Evolutionary conservation across 2,797 vertebrate species (phyloP), one percentile per base, ranked within the genome.

Genomic region (Tragopan temminckii): DNA sequence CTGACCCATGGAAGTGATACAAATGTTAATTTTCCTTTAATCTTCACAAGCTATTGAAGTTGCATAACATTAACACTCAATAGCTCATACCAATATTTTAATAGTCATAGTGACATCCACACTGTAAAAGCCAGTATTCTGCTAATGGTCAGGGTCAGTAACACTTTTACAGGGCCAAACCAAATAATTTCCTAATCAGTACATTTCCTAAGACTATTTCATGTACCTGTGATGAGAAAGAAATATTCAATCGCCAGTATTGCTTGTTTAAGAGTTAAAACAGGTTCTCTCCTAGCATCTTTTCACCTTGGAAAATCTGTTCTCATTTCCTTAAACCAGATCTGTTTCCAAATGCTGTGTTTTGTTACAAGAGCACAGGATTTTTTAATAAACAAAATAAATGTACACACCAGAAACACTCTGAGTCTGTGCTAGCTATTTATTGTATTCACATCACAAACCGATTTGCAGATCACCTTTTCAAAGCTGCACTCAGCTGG

Each of bases 381-480:
- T 18, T 71, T 93, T 90, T 75, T 80, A 90, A 90, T 88, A 89
- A 95, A 89, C 86, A 96, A 90, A 93, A 90, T 77, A 94, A 91
- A 71, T 46, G 72, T 59, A 92, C 35, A 29, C 67, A 85, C 53
- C 35, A 92, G 79, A 88, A 89, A 89, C 63, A 64, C 62, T 81
- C 83, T 52, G 46, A 80, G 21, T 83, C 93, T 93, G 53, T 75
- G 72, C 75, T 84, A 74, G 85, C 4, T 96, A 70, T 94, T 93
- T 94, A 82, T 96, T 95, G 94, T 91, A 64, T 82, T 95, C 66
- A 58, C 48, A 68, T 88, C 68, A 87, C 71, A 94, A 85, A 88
- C 18, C 85, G 76, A 85, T 94, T 94, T 94, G 53, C 45, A 82
- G 75, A 55, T 82, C 75, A 85, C 88, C 35, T 95, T 95, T 85